These are phyloP conservation scores for Drosophila ironensis DNA, from an alignment of 1,140 invertebrate genomes.

Conservation along the genomic window DNA sequence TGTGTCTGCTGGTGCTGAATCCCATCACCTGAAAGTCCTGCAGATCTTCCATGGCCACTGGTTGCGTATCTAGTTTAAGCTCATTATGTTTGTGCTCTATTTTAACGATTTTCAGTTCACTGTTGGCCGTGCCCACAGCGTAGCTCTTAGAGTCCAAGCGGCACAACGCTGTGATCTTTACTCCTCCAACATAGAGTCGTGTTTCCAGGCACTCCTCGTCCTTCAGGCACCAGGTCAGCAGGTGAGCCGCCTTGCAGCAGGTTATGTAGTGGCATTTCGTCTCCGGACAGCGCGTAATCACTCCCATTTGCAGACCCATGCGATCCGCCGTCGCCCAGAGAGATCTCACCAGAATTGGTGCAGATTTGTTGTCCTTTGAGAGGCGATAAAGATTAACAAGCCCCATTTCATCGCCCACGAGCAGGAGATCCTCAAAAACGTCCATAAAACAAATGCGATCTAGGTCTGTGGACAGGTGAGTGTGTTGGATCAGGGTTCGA, in stretches of 20 bases:
- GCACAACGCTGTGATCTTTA: constrained; percentile 58
- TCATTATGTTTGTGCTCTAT: constrained; percentile 21
- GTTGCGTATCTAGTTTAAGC: constrained; percentile 20
- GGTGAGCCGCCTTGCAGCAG: constrained; percentile 53
- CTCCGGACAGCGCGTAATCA: constrained; percentile 19
- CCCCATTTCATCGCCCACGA: constrained; percentile 46
- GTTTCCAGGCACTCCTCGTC: constrained; percentile 23
- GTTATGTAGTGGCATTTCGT: constrained; percentile 45
- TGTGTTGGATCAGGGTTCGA: constrained; percentile 5
- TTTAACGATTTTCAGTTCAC: constrained; percentile 14
- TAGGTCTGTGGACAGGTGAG: constrained; percentile 25
- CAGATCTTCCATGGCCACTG: constrained; percentile 1
- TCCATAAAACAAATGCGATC: constrained; percentile 49
- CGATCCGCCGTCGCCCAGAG: constrained; percentile 59
- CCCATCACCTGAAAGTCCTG: constrained; percentile 43
- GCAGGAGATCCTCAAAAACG: constrained; percentile 37
- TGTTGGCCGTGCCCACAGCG: constrained; percentile 23
- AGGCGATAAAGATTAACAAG: constrained; percentile 32
- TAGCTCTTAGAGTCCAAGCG: constrained; percentile 2
- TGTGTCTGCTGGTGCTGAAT: constrained; percentile 26
- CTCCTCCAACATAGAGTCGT: constrained; percentile 47
- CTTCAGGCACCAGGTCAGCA: constrained; percentile 49
- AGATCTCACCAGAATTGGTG: constrained; percentile 14
- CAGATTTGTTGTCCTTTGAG: background rate
- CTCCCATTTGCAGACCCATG: constrained; percentile 44